Evolutionary conservation across 2,888 invertebrate genomes (phyloP).

Genomic region (Hemaris fuciformis): DNA sequence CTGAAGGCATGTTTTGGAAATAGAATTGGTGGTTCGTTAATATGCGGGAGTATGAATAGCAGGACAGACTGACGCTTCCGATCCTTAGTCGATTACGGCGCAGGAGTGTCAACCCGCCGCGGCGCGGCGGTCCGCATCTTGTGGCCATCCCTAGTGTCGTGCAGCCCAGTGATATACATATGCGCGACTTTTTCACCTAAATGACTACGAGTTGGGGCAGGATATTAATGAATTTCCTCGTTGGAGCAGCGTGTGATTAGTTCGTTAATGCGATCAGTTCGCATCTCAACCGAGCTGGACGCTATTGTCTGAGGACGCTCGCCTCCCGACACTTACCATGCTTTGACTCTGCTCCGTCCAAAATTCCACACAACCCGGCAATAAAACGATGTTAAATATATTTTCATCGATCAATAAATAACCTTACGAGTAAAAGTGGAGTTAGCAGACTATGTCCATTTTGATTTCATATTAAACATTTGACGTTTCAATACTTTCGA

Average conservation of each 20-base stretch:
- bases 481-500: too few species aligned
- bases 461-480: too few species aligned
- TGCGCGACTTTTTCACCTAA: slow-evolving; percentile 54
- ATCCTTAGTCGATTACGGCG: too few species aligned
- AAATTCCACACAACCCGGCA: too few species aligned
- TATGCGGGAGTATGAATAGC: background rate
- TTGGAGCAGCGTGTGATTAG: slow-evolving; percentile 84
- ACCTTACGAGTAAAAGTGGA: too few species aligned
- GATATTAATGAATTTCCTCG: slow-evolving; percentile 88
- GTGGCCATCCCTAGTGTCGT: too few species aligned
- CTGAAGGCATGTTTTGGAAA: background rate
- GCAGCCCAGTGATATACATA: slow-evolving; percentile 3
- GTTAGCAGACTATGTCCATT: too few species aligned
- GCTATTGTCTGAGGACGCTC: slow-evolving; percentile 42
- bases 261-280: slow-evolving; percentile 83
- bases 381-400: too few species aligned
- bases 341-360: background rate
- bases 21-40: background rate
- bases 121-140: too few species aligned
- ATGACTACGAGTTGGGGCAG: slow-evolving; percentile 61
- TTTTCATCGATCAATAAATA: too few species aligned
- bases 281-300: slow-evolving; percentile 38
- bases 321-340: background rate
- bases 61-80: too few species aligned
- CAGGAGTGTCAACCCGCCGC: too few species aligned